Evolutionary conservation across 2,888 invertebrate genomes (phyloP).

Genomic region (Brassicogethes aeneus): DNA sequence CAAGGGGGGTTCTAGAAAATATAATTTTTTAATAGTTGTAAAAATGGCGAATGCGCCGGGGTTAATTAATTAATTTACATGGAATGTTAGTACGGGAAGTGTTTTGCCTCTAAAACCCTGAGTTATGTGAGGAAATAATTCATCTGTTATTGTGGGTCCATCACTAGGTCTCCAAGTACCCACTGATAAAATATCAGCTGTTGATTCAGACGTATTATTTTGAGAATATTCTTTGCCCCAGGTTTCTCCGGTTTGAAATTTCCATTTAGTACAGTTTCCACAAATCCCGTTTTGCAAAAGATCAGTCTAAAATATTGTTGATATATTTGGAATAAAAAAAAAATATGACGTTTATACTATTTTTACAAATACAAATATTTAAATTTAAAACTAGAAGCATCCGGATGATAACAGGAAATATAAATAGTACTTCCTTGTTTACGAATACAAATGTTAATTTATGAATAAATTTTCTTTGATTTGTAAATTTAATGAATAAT

Average conservation of each 20-base stretch:
- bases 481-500: not conserved
- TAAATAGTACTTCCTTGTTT: too few relatives aligned
- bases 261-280: constrained; percentile 50
- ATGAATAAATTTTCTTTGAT: not conserved
- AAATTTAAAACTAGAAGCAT: too few relatives aligned
- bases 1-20: constrained; percentile 75
- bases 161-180: constrained; percentile 68
- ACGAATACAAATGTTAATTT: too few relatives aligned
- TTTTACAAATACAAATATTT: too few relatives aligned
- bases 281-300: constrained; percentile 38
- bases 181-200: constrained; percentile 43
- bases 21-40: not conserved
- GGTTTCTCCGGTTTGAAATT: constrained; percentile 47
- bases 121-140: constrained; percentile 68
- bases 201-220: constrained; percentile 9
- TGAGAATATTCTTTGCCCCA: constrained; percentile 44
- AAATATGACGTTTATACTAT: too few relatives aligned
- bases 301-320: constrained; percentile 28
- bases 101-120: constrained; percentile 70
- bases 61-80: too few relatives aligned
- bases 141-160: constrained; percentile 58
- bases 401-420: too few relatives aligned
- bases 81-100: constrained; percentile 65
- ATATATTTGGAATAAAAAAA: too few relatives aligned
- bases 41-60: not conserved